Evolutionary conservation across 2,797 vertebrate genomes (phyloP).

Genomic region (Distichodus sexfasciatus): DNA sequence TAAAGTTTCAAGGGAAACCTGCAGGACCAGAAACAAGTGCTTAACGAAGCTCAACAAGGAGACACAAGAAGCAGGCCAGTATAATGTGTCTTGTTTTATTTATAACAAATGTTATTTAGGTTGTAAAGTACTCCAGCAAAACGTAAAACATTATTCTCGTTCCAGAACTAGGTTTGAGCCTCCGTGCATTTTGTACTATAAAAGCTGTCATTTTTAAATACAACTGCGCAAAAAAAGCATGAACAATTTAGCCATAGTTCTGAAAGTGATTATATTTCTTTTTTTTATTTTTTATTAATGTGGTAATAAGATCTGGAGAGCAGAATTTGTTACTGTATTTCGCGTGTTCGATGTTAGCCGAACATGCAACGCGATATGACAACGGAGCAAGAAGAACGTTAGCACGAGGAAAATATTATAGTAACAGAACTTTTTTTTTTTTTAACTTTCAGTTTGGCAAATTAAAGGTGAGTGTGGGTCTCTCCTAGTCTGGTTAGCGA

Average conservation of each 20-base stretch:
- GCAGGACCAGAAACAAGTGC: no score
- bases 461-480: no score
- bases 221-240: slow-evolving; percentile 70
- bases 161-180: slow-evolving; percentile 76
- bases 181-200: slow-evolving; percentile 81
- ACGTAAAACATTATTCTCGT: slow-evolving; percentile 87
- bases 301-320: slow-evolving; percentile 59
- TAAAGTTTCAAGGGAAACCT: no score
- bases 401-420: slow-evolving; percentile 25
- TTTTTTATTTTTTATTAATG: slow-evolving; percentile 64
- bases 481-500: no score
- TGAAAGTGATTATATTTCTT: slow-evolving; percentile 71
- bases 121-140: slow-evolving; percentile 96
- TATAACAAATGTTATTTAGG: slow-evolving; percentile 98
- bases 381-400: slow-evolving; percentile 65
- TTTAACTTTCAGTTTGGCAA: not conserved
- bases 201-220: slow-evolving; percentile 74
- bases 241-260: slow-evolving; percentile 70
- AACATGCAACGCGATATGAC: slow-evolving; percentile 72
- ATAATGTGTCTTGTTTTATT: slow-evolving; percentile 78
- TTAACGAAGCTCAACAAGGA: no score
- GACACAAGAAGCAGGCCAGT: not conserved
- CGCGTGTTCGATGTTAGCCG: slow-evolving; percentile 53
- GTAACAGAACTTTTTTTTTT: not conserved
- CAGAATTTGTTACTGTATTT: slow-evolving; percentile 62